Evolutionary conservation across 2,888 invertebrate species (phyloP).

Genomic region (Podotricha telesiphe): DNA sequence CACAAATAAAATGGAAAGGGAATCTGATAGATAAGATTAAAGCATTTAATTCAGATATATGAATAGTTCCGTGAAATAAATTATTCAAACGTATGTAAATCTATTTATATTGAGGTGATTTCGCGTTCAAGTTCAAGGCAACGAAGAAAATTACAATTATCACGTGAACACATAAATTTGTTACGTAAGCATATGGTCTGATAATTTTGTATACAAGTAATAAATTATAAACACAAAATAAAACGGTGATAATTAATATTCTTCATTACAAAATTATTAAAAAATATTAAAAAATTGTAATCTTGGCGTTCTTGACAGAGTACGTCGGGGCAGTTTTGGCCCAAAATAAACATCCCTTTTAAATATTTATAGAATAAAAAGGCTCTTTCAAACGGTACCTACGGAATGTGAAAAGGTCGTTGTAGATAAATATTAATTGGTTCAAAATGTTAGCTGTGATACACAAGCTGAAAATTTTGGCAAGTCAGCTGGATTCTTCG

Average conservation of each 20-base stretch:
- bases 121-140: slow-evolving; percentile 63
- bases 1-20: background rate
- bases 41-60: no score
- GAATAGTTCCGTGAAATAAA: slow-evolving; percentile 13
- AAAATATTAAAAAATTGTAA: slow-evolving; percentile 16
- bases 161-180: slow-evolving; percentile 42
- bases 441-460: slow-evolving; percentile 26
- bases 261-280: background rate
- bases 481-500: slow-evolving; percentile 44
- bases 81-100: slow-evolving; percentile 31
- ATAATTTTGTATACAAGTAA: background rate
- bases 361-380: slow-evolving; percentile 30
- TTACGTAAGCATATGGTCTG: slow-evolving; percentile 10
- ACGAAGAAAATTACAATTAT: slow-evolving; percentile 46
- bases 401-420: background rate
- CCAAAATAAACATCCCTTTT: slow-evolving; percentile 25
- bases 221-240: slow-evolving; percentile 3
- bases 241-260: slow-evolving; percentile 2
- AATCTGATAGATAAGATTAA: background rate
- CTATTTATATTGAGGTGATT: slow-evolving; percentile 41
- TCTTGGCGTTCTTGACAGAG: slow-evolving; percentile 25
- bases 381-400: background rate
- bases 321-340: slow-evolving; percentile 25
- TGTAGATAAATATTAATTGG: slow-evolving; percentile 6
- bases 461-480: slow-evolving; percentile 44